Conservation (phyloP, 2,888 invertebrate species). For the Acrocyrtus sp. region DNA sequence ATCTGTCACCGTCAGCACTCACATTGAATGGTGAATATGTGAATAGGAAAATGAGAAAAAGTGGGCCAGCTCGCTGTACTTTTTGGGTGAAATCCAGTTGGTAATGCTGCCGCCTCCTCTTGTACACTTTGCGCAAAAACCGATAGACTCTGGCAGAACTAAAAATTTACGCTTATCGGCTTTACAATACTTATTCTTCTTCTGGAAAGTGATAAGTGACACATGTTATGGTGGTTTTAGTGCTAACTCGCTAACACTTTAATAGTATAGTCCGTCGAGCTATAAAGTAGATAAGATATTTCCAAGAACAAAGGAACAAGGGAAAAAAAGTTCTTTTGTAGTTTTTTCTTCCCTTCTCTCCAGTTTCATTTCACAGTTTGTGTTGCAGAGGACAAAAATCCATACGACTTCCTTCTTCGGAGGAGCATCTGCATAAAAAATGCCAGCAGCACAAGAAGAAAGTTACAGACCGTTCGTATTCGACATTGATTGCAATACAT, state of each 20-base stretch:
- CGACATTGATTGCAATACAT: no score
- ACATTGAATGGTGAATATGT: slow-evolving; percentile 38
- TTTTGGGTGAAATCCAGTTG: neutral
- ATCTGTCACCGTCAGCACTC: slow-evolving; percentile 48
- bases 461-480: no score
- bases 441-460: no score
- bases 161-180: neutral
- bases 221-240: neutral
- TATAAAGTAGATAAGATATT: neutral
- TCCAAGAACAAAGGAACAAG: no score
- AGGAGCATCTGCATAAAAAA: no score
- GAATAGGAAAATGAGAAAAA: slow-evolving; percentile 43
- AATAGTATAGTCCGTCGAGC: neutral
- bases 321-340: neutral
- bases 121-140: neutral
- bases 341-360: neutral
- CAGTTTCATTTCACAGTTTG: neutral
- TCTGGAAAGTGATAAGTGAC: neutral
- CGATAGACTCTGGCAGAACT: neutral
- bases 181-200: neutral
- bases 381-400: no score
- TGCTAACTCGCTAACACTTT: neutral
- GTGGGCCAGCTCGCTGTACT: slow-evolving; percentile 30
- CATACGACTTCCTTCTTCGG: no score
- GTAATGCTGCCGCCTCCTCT: no score